These are phyloP conservation scores for Pangasius macronema DNA, from an alignment of 2,797 vertebrate species.

Conservation along the genomic window DNA sequence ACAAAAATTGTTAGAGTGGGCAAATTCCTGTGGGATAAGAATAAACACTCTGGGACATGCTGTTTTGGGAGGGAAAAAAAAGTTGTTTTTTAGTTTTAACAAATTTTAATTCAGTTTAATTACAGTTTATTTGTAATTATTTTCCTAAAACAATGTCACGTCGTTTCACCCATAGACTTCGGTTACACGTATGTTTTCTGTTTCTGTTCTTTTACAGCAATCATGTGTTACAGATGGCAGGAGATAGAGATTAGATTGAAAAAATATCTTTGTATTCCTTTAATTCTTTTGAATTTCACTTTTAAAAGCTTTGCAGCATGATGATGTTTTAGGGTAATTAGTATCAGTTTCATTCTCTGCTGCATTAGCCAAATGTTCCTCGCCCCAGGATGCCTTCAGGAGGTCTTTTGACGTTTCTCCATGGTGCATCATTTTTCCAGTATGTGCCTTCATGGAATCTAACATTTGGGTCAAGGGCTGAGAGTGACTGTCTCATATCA, in stretches of 20 bases:
- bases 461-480: conserved; percentile 29
- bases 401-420: conserved; percentile 12
- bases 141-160: too few species aligned
- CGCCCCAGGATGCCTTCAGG: conserved; percentile 14
- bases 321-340: neutral
- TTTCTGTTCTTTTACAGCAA: neutral
- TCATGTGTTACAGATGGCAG: neutral
- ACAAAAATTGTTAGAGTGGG: neutral
- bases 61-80: too few species aligned
- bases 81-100: neutral
- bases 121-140: too few species aligned
- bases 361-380: conserved; percentile 6
- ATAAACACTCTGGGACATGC: neutral
- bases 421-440: conserved; percentile 20
- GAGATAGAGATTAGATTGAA: neutral
- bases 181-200: neutral
- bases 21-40: neutral
- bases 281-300: neutral
- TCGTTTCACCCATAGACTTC: too few species aligned
- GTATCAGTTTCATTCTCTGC: conserved; percentile 22
- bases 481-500: conserved; percentile 34
- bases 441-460: conserved; percentile 27
- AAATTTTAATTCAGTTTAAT: too few species aligned
- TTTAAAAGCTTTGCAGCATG: neutral
- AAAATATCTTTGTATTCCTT: neutral